A percentile compares a stretch with the other conserved stretches of the same genome.
phyloP scores from a whole-genome alignment of 2,797 vertebrate species.

The Labroides dimidiatus region DNA sequence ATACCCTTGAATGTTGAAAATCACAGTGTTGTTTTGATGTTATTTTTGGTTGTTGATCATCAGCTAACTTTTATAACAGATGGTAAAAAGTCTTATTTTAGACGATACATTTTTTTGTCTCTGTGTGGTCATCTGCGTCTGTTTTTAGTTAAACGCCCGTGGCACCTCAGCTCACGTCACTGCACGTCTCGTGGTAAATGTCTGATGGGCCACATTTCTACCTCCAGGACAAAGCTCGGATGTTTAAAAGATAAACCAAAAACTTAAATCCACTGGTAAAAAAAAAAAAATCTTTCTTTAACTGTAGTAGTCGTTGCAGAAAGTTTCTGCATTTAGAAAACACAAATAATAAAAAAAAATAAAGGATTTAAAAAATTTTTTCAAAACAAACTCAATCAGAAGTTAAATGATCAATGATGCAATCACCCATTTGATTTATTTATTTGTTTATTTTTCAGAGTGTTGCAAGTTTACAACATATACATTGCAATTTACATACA shows the following conservation, averaged over 20 bases:
- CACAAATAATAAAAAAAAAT: not conserved
- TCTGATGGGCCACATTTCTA: slow-evolving; percentile 45
- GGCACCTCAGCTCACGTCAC: slow-evolving; percentile 38
- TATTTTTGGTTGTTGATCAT: slow-evolving; percentile 6
- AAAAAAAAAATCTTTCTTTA: not conserved
- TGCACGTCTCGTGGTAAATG: slow-evolving; percentile 58
- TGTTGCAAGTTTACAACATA: no score
- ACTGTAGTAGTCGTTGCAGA: not conserved
- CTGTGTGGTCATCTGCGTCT: slow-evolving; percentile 15
- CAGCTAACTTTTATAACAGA: not conserved
- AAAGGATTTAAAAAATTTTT: not conserved
- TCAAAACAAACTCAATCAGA: not conserved
- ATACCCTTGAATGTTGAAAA: no score
- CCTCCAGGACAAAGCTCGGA: slow-evolving; percentile 52
- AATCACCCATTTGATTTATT: no score
- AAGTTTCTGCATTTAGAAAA: not conserved
- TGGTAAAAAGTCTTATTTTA: not conserved
- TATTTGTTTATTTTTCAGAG: no score
- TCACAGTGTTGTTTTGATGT: not conserved
- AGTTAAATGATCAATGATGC: no score
- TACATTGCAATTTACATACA: no score
- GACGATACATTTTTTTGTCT: not conserved
- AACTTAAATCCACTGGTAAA: not conserved
- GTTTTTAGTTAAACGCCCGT: slow-evolving; percentile 38
- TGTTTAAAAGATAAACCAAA: not conserved